Base-by-base conservation (phyloP, 1,140 invertebrate genomes). In the Aethina tumida region DNA sequence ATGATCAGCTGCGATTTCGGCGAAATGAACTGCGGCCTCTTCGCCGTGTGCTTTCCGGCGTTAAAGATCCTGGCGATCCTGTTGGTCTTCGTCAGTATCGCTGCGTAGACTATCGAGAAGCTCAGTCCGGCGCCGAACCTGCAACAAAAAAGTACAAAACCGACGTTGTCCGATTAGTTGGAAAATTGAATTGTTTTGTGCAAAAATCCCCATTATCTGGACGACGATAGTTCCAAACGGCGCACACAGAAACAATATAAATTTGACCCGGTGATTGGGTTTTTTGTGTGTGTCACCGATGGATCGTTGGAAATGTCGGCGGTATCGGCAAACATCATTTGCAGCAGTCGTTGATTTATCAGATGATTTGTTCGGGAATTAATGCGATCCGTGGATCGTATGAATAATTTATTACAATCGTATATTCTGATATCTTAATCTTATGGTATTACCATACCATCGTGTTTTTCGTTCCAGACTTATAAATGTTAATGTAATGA, bases 1-100 rank as follows among this genome's bases (percentile, higher is more conserved):
- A 97, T 96, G 45, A 88, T 75, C 18, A 97, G 69, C 61, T 97
- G 93, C 1, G 92, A 96, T 51, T 80, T 78, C 1, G 93, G 92
- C 20, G 90, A 93, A 47, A 96, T 96, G 58, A 94, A 89, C 10
- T 79, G 83, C 4, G 92, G 91, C 42, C 90, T 64, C 55, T 85
- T 82, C 0, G 89, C 87, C 7, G 88, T 90, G 41, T 81, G 77
- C 55, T 86, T 86, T 37, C 88, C 82, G 3, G 84, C 84, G 46
- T 85, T 82, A 64, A 96, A 95, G 49, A 96, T 95, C 10, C 91
- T 67, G 2, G 85, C 77, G 43, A 95, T 95, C 18, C 89, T 69
- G 66, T 92, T 93, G 3, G 90, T 94, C 64, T 94, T 93, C 2
- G 89, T 93, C 12, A 95, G 63, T 1, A 96, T 65, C 3, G 91